Evolutionary conservation across 2,888 invertebrate species (phyloP), one percentile per base, ranked within the genome.

Genomic region (Atethmia centrago): DNA sequence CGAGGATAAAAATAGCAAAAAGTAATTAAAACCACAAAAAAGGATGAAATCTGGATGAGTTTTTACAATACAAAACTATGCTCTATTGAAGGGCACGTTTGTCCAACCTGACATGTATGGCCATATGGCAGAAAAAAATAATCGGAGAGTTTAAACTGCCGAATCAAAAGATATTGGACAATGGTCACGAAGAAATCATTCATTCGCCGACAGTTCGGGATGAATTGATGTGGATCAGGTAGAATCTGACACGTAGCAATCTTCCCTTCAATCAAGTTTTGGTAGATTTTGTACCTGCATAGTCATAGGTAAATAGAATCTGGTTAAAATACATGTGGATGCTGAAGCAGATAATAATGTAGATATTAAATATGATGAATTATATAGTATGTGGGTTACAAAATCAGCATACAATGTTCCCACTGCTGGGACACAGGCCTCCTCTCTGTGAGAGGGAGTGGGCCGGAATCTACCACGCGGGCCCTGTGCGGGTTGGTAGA

Each of bases 141-240:
- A 88, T 89, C 90, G 83, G 87, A 83, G 88, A 89, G 87, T 89
- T 90, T 88, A 89, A 89, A 88, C 86, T 88, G 89, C 89, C 90
- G 93, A 94, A 96, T 96, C 96, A 95, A 96, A 96, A 93, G 95
- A 89, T 77, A 88, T 95, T 94, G 96, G 96, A 96, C 96, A 96
- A 96, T 95, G 96, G 96, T 96, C 96, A 95, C 91, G 93, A 90
- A 90, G 88, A 88, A 90, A 92, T 92, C 92, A 88, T 90, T 92
- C 92, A 90, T 88, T 81, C 83, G 88, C 87, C 82, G 89, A 89
- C 88, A 90, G 90, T 87, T 91, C 75, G 85, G 77, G 91, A 92
- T 90, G 92, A 92, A 94, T 93, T 90, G 91, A 90, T 92, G 90
- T 91, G 90, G 90, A 92, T 92, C 95, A 95, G 95, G 95, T 96